phyloP scores from a whole-genome alignment of 2,113 vertebrate species.

The Tachysurus vachellii region DNA sequence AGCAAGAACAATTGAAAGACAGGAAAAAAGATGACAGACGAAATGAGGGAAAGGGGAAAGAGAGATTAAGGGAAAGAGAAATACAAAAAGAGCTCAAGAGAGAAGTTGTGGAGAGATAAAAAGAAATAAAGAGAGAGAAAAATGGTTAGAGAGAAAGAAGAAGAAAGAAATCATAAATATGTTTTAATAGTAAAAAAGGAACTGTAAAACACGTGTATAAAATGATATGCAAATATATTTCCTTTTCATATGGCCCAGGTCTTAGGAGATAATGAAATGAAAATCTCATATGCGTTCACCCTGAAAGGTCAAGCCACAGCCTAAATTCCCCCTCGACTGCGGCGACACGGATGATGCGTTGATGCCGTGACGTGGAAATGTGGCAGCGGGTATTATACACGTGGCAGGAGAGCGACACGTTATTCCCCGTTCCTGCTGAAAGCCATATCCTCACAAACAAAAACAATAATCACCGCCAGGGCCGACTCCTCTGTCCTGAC shows the following conservation, averaged over 20 bases:
- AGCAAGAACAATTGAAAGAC: background rate
- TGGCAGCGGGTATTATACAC: constrained; percentile 24
- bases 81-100: background rate
- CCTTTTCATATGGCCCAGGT: background rate
- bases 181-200: no score
- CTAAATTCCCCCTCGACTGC: background rate
- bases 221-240: background rate
- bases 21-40: background rate
- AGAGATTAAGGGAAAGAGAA: background rate
- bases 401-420: background rate
- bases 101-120: background rate
- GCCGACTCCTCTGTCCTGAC: constrained; percentile 66
- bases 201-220: background rate
- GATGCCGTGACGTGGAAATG: background rate
- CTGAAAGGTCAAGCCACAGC: constrained; percentile 18
- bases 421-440: constrained; percentile 55
- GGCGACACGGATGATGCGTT: background rate
- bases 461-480: constrained; percentile 72
- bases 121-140: background rate
- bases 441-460: constrained; percentile 75
- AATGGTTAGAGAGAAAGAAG: background rate
- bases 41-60: background rate
- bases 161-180: background rate
- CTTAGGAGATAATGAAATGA: background rate
- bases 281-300: background rate